Evolutionary conservation across 2,888 invertebrate species (phyloP).

Genomic region (Sericinus montela): DNA sequence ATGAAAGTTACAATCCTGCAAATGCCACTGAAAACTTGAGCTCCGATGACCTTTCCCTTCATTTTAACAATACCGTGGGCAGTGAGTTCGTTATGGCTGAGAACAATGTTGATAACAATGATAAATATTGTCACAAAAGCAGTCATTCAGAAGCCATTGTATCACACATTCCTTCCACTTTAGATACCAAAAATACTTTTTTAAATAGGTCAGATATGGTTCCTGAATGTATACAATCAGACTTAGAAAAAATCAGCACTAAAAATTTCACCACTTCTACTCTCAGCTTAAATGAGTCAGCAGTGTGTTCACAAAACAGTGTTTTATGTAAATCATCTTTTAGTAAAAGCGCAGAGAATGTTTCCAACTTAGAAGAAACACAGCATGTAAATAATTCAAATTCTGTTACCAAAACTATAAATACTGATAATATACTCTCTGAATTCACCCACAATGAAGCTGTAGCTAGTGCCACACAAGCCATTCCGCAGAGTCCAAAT

Average conservation of each 20-base stretch:
- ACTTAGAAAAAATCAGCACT: slow-evolving; percentile 24
- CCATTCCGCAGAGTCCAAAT: slow-evolving; percentile 41
- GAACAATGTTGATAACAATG: slow-evolving; percentile 5
- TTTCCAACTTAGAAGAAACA: slow-evolving; percentile 33
- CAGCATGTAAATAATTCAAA: slow-evolving; percentile 21
- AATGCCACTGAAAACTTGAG: neutral
- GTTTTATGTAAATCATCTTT: slow-evolving; percentile 36
- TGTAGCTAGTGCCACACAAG: slow-evolving; percentile 53
- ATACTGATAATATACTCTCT: slow-evolving; percentile 52
- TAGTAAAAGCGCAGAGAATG: slow-evolving; percentile 63
- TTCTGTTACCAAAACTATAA: slow-evolving; percentile 40
- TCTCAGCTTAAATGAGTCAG: slow-evolving; percentile 49
- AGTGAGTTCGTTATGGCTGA: slow-evolving; percentile 3
- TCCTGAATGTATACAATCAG: slow-evolving; percentile 8
- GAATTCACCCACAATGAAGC: slow-evolving; percentile 53
- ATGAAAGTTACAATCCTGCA: slow-evolving; percentile 5
- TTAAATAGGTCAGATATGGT: neutral
- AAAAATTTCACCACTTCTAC: slow-evolving; percentile 48
- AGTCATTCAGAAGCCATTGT: neutral
- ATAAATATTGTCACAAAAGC: neutral
- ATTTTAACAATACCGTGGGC: neutral
- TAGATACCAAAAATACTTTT: slow-evolving; percentile 3
- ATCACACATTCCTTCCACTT: neutral
- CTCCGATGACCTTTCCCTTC: neutral
- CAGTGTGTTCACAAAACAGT: slow-evolving; percentile 25